A percentile compares a stretch with the other conserved stretches of the same genome.
Evolutionary conservation across 2,797 vertebrate species (phyloP).

Genomic region (Epinephelus coioides): DNA sequence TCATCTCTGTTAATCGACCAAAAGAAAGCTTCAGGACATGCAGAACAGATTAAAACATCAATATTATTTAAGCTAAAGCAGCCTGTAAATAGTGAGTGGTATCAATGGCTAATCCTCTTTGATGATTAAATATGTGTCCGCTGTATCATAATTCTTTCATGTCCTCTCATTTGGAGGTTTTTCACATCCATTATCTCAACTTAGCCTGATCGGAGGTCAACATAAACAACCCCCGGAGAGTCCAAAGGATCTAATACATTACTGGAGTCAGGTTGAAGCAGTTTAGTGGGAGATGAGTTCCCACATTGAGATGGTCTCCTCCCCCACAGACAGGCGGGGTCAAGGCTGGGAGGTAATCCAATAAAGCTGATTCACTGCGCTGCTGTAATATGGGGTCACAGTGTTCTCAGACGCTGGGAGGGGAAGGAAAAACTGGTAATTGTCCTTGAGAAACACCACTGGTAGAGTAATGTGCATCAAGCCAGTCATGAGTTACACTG

Average conservation of each 20-base stretch:
- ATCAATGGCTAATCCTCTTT: slow-evolving; percentile 36
- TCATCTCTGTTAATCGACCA: slow-evolving; percentile 5
- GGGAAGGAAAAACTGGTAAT: slow-evolving; percentile 65
- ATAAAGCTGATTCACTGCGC: slow-evolving; percentile 82
- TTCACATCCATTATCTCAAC: slow-evolving; percentile 43
- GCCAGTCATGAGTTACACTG: slow-evolving; percentile 58
- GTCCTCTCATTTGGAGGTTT: slow-evolving; percentile 31
- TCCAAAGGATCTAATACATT: slow-evolving; percentile 57
- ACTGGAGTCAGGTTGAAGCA: slow-evolving; percentile 46
- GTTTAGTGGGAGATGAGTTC: slow-evolving; percentile 70
- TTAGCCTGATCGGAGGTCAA: slow-evolving; percentile 54
- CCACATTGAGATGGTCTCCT: slow-evolving; percentile 63
- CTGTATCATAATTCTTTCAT: slow-evolving; percentile 27
- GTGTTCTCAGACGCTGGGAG: slow-evolving; percentile 55
- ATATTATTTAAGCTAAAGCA: slow-evolving; percentile 31
- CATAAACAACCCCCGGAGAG: slow-evolving; percentile 53
- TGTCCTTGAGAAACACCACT: slow-evolving; percentile 77
- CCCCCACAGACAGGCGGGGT: slow-evolving; percentile 60
- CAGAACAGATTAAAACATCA: slow-evolving; percentile 28
- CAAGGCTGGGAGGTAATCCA: slow-evolving; percentile 79
- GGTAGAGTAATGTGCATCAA: slow-evolving; percentile 45
- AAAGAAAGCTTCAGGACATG: neutral
- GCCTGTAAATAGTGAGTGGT: slow-evolving; percentile 8
- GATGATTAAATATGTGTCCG: slow-evolving; percentile 30
- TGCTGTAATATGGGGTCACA: slow-evolving; percentile 66